Conservation (phyloP, 2,113 vertebrate species). For the Rhynchopsitta pachyrhyncha region DNA sequence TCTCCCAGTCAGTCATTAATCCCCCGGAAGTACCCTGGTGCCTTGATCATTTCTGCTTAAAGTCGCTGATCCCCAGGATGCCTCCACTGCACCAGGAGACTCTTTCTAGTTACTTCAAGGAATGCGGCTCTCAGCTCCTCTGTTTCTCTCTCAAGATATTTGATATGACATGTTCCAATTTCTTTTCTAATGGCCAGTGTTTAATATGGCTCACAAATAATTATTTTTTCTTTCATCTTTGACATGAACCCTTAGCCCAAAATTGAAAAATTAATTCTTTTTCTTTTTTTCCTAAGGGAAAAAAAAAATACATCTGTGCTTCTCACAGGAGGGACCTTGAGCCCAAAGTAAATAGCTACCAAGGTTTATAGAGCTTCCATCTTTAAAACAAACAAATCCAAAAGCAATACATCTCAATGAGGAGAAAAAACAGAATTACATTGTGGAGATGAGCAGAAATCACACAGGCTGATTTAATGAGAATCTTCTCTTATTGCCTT, state of each 20-base stretch:
- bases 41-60: conserved; percentile 66
- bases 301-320: conserved; percentile 49
- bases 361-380: conserved; percentile 57
- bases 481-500: background rate
- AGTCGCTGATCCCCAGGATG: conserved; percentile 61
- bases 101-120: conserved; percentile 64
- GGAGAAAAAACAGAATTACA: conserved; percentile 2
- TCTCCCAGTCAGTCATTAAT: conserved; percentile 62
- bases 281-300: background rate
- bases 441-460: background rate
- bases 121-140: conserved; percentile 39
- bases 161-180: conserved; percentile 57
- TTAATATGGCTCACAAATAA: conserved; percentile 66
- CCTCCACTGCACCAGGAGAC: conserved; percentile 51
- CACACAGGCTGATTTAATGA: conserved; percentile 17
- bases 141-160: conserved; percentile 57
- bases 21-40: conserved; percentile 38
- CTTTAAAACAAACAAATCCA: conserved; percentile 31
- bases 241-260: conserved; percentile 43
- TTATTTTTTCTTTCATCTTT: conserved; percentile 70
- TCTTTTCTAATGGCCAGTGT: conserved; percentile 66
- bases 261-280: conserved; percentile 41
- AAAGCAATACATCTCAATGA: conserved; percentile 45
- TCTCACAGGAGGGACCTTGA: conserved; percentile 4
- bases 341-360: conserved; percentile 52